Percentiles rank a stretch among this genome's conserved stretches.
Evolutionary conservation across 2,888 invertebrate genomes (phyloP).

Genomic region (Epirrita christyi): DNA sequence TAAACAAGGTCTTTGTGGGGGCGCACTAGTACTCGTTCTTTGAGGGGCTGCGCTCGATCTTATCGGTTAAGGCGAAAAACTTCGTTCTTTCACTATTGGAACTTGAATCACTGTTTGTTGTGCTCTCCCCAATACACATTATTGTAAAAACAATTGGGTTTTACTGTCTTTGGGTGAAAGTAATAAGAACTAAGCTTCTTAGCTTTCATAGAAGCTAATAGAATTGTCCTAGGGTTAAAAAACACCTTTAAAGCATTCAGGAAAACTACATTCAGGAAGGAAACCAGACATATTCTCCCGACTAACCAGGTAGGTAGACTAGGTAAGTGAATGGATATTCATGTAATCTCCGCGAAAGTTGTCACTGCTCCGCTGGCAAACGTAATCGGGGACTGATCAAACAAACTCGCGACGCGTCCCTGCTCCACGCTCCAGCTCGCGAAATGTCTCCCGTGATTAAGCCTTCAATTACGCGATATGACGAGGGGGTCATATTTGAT

Average conservation of each 20-base stretch:
- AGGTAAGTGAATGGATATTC: constrained; percentile 13
- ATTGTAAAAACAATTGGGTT: constrained; percentile 29
- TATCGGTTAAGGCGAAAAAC: constrained; percentile 60
- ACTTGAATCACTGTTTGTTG: constrained; percentile 38
- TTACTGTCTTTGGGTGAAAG: constrained; percentile 22
- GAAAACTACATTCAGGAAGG: constrained; percentile 4
- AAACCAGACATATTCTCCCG: constrained; percentile 13
- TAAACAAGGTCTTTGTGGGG: constrained; percentile 63
- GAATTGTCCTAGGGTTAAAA: not conserved
- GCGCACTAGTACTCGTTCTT: constrained; percentile 44
- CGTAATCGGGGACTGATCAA: constrained; percentile 73
- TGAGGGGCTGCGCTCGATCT: constrained; percentile 48
- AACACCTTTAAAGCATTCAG: not conserved
- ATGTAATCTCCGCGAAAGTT: constrained; percentile 52
- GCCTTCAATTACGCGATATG: constrained; percentile 81
- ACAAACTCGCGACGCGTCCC: constrained; percentile 58
- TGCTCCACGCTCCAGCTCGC: constrained; percentile 49
- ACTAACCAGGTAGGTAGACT: constrained; percentile 4
- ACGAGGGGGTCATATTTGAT: constrained; percentile 83
- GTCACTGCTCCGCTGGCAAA: constrained; percentile 54
- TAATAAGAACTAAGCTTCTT: constrained; percentile 14
- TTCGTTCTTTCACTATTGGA: constrained; percentile 52
- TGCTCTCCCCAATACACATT: constrained; percentile 25
- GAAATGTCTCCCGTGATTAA: constrained; percentile 79
- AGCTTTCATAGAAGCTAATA: not conserved